Conservation (phyloP, 2,888 invertebrate genomes). For the Lasioglossum oenotherae region DNA sequence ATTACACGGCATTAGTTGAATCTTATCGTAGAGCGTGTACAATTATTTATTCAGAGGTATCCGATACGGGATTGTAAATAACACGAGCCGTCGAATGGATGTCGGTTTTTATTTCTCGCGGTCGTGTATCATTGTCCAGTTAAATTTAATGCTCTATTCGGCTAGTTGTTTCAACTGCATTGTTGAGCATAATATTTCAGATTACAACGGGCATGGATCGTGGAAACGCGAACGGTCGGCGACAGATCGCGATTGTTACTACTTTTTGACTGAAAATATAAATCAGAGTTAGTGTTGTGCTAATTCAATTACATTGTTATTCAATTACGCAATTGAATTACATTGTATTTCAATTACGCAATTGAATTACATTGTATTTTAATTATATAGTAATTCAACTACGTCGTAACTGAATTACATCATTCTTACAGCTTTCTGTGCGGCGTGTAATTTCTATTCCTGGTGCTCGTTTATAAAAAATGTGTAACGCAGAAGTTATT, state of each 20-base stretch:
- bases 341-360: no score
- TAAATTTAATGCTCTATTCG: conserved; percentile 19
- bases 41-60: background rate
- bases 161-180: conserved; percentile 33
- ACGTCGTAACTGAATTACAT: no score
- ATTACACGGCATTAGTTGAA: background rate
- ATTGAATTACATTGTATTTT: no score
- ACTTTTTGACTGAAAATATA: background rate
- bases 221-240: background rate
- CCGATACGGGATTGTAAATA: conserved; percentile 29
- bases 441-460: no score
- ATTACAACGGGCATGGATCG: conserved; percentile 20
- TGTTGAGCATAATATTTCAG: conserved; percentile 31
- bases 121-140: conserved; percentile 18
- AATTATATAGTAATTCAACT: no score
- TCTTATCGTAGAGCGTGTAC: background rate
- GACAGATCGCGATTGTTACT: background rate
- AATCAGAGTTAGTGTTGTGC: no score
- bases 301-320: no score
- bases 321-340: no score
- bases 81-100: background rate
- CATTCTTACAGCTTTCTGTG: no score
- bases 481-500: no score
- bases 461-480: no score
- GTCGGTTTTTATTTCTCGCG: conserved; percentile 18